Percentiles rank a stretch among this genome's conserved stretches.
Evolutionary conservation across 2,888 invertebrate genomes (phyloP).

Genomic region (Drosophila longiperda): DNA sequence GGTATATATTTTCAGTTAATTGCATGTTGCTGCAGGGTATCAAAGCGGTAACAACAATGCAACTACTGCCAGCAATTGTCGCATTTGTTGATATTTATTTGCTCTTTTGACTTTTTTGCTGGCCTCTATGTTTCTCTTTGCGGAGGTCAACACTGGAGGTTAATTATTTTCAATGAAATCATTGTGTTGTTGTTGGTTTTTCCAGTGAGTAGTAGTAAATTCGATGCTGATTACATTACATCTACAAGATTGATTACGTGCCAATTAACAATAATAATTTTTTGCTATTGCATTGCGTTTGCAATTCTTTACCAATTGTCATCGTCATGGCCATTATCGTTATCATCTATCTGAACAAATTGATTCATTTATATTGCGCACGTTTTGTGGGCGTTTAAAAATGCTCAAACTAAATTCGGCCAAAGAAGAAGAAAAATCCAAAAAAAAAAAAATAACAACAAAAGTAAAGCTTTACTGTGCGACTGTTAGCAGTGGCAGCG

Average conservation of each 20-base stretch:
- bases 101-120: constrained; percentile 40
- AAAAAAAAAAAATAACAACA: background rate
- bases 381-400: constrained; percentile 24
- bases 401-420: constrained; percentile 5
- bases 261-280: background rate
- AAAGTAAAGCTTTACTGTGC: constrained; percentile 18
- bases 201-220: background rate
- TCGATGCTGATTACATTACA: background rate
- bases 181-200: constrained; percentile 36
- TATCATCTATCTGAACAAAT: background rate
- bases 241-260: background rate
- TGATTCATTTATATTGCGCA: constrained; percentile 6
- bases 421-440: background rate
- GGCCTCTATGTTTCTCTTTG: constrained; percentile 31
- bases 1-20: background rate
- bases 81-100: constrained; percentile 26
- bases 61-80: constrained; percentile 46
- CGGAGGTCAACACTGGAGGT: constrained; percentile 67
- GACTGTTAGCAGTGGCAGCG: constrained; percentile 46
- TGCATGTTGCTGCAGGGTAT: constrained; percentile 16
- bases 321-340: constrained; percentile 16
- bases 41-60: constrained; percentile 32
- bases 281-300: constrained; percentile 2
- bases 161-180: constrained; percentile 77
- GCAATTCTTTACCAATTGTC: constrained; percentile 13